phyloP scores from a whole-genome alignment of 2,797 vertebrate species.

The Propithecus deckenii region DNA sequence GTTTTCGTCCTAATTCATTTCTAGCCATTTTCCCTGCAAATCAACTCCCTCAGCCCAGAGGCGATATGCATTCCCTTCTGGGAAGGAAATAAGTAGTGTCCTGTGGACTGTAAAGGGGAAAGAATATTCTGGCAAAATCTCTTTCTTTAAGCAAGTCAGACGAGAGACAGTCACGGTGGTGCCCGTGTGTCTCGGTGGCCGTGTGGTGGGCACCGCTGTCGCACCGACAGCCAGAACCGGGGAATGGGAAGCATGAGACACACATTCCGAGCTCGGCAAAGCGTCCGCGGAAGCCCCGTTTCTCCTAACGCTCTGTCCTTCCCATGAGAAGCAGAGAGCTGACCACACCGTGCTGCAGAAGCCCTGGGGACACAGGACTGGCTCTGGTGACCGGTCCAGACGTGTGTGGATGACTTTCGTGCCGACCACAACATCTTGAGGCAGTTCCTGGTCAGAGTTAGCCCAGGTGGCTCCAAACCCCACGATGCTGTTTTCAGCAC shows the following conservation, averaged over 20 bases:
- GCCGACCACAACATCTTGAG: accelerated
- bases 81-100: background rate
- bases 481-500: background rate
- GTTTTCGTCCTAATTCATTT: background rate
- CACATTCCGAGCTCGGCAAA: accelerated
- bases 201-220: too few species aligned
- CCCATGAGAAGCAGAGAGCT: accelerated
- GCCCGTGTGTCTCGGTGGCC: background rate
- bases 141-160: background rate
- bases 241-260: background rate
- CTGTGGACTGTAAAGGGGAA: background rate
- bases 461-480: background rate
- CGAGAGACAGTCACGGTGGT: too few species aligned
- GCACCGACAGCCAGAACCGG: background rate
- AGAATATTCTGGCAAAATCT: background rate
- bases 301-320: accelerated
- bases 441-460: accelerated
- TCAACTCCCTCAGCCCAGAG: background rate
- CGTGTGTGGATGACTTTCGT: accelerated
- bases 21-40: background rate
- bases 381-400: background rate
- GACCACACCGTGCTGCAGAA: accelerated
- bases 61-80: accelerated
- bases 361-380: accelerated
- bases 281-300: accelerated